A percentile compares a stretch with the other conserved stretches of the same genome.
These are phyloP conservation scores for Drosophila limbata DNA, from an alignment of 2,888 invertebrate genomes.

Conservation along the genomic window DNA sequence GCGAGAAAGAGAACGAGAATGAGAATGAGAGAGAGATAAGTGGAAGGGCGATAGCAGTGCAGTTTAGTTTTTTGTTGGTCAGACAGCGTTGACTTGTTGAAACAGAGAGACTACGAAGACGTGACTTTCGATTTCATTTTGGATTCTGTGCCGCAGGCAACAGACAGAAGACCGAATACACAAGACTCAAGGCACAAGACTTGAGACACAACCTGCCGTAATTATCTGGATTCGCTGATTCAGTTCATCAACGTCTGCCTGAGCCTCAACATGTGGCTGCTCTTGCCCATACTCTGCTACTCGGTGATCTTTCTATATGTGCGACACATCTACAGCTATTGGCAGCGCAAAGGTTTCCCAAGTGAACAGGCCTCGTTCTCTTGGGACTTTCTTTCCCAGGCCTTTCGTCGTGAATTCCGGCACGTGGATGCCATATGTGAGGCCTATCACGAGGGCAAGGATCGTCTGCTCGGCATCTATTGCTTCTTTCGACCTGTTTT, in stretches of 20 bases:
- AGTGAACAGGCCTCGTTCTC: conserved; percentile 64
- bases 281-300: conserved; percentile 78
- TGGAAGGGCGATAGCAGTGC: conserved; percentile 62
- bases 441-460: conserved; percentile 76
- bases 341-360: conserved; percentile 82
- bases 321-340: conserved; percentile 81
- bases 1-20: conserved; percentile 1
- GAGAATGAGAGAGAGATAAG: conserved; percentile 46
- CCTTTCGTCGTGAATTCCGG: conserved; percentile 80
- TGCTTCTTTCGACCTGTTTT: conserved; percentile 88
- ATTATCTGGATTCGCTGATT: conserved; percentile 58
- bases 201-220: conserved; percentile 56
- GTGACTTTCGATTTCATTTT: conserved; percentile 70
- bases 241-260: conserved; percentile 55
- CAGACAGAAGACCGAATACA: conserved; percentile 15
- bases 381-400: conserved; percentile 66
- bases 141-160: conserved; percentile 49
- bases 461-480: conserved; percentile 87
- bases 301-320: conserved; percentile 68
- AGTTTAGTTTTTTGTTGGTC: conserved; percentile 43
- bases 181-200: conserved; percentile 2
- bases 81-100: conserved; percentile 60
- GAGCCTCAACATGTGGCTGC: conserved; percentile 78
- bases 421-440: conserved; percentile 75
- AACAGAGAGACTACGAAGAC: conserved; percentile 40